phyloP scores from a whole-genome alignment of 1,140 invertebrate species.

The Ooceraea biroi region DNA sequence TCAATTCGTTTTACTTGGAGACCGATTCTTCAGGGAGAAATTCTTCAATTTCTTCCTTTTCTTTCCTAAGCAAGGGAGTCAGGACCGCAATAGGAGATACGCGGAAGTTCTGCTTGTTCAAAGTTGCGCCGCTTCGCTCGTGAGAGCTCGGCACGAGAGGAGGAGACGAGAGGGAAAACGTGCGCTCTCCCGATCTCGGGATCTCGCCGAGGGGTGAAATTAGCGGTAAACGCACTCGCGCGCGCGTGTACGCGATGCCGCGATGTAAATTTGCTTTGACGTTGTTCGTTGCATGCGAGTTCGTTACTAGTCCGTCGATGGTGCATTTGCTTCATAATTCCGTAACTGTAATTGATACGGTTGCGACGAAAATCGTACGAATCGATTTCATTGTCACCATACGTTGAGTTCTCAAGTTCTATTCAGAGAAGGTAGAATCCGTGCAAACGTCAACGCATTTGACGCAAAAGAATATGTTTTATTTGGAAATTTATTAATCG shows the following conservation, averaged over 20 bases:
- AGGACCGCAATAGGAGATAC: neutral
- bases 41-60: neutral
- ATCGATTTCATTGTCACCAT: conserved; percentile 10
- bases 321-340: conserved; percentile 42
- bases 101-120: neutral
- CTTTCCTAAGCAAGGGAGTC: neutral
- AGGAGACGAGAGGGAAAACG: conserved; percentile 62
- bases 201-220: conserved; percentile 20
- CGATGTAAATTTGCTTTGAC: conserved; percentile 49
- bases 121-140: conserved; percentile 37
- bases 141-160: conserved; percentile 1
- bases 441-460: neutral
- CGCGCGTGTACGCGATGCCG: conserved; percentile 4
- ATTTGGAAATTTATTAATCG: neutral
- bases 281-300: conserved; percentile 48
- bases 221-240: conserved; percentile 17
- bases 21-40: neutral
- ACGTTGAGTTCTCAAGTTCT: conserved; percentile 28
- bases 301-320: conserved; percentile 44
- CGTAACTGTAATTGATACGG: conserved; percentile 39
- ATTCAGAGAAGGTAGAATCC: neutral
- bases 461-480: too few species aligned
- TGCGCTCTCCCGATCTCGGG: conserved; percentile 51
- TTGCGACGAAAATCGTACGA: conserved; percentile 17
- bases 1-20: neutral